Base-by-base conservation (phyloP, 1,140 invertebrate genomes). In the Drosophila orena region DNA sequence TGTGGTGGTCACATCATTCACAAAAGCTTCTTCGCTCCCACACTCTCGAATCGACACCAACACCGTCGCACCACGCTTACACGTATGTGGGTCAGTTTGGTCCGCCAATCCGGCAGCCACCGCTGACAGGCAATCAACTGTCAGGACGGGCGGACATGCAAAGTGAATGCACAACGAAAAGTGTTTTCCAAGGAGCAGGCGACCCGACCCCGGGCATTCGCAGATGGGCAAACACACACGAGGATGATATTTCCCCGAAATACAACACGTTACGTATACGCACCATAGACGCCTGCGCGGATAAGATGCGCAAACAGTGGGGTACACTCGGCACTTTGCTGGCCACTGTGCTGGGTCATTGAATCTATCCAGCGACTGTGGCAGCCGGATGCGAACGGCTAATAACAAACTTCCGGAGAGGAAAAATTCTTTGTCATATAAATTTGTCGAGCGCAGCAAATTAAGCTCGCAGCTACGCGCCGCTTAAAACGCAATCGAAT, bases 401-500 rank as follows among this genome's bases (percentile, higher is more conserved):
- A 91, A 91, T 91, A 91, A 91, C 76, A 83, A 78, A 84, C 83
- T 83, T 91, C 90, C 90, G 90, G 81, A 91, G 85, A 90, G 90
- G 81, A 90, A 91, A 85, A 88, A 83, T 79, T 81, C 68, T 71
- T 77, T 81, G 78, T 80, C 83, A 77, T 70, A 79, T 68, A 70
- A 80, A 83, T 91, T 91, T 91, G 85, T 86, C 79, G 77, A 79
- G 79, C 84, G 77, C 59, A 83, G 69, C 83, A 86, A 86, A 88
- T 86, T 86, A 83, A 81, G 83, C 88, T 88, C 74, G 62, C 79
- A 74, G 79, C 73, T 47, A 43, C 60, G 43, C 68, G 62, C 60
- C 15, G 55, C 60, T 64, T 71, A 65, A 49, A 76, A 72, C 56
- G 59, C 57, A 88, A 65, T 74, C 64, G 50, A 84, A 89, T 77